Percentiles rank a stretch among this genome's conserved stretches.
Conservation (phyloP, 2,113 vertebrate species). For the Haemorhous mexicanus region DNA sequence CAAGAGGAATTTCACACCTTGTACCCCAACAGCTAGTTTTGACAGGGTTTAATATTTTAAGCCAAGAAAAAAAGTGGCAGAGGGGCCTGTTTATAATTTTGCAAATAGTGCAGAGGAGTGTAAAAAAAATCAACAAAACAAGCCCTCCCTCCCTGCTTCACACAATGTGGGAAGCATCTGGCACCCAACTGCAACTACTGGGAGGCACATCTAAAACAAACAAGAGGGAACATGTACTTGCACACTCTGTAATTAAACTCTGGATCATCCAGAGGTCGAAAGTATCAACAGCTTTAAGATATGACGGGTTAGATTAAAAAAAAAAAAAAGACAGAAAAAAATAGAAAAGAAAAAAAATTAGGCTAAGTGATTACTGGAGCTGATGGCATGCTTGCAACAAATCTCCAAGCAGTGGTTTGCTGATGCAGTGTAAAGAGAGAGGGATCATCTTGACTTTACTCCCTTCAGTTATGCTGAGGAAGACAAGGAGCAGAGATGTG, state of each 20-base stretch:
- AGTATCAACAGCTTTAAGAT: neutral
- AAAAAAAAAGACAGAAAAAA: neutral
- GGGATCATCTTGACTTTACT: neutral
- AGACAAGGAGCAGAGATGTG: accelerated
- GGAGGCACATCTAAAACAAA: neutral
- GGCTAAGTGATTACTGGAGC: neutral
- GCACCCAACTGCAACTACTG: neutral
- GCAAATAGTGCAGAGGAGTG: neutral
- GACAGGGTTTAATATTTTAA: neutral
- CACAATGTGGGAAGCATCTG: neutral
- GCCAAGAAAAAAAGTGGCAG: neutral
- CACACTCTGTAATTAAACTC: neutral
- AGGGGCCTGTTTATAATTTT: neutral
- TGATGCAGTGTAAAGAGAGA: neutral
- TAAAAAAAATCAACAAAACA: neutral
- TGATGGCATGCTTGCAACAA: neutral
- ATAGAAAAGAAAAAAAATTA: neutral
- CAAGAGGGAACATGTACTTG: neutral
- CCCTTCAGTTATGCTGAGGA: neutral
- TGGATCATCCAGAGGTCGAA: neutral
- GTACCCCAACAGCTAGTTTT: neutral
- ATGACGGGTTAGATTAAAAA: neutral
- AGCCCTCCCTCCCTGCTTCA: neutral
- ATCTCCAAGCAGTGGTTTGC: neutral
- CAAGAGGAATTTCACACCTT: neutral